Base-by-base conservation (phyloP, 2,888 invertebrate species). In the Synergus laeviventris region DNA sequence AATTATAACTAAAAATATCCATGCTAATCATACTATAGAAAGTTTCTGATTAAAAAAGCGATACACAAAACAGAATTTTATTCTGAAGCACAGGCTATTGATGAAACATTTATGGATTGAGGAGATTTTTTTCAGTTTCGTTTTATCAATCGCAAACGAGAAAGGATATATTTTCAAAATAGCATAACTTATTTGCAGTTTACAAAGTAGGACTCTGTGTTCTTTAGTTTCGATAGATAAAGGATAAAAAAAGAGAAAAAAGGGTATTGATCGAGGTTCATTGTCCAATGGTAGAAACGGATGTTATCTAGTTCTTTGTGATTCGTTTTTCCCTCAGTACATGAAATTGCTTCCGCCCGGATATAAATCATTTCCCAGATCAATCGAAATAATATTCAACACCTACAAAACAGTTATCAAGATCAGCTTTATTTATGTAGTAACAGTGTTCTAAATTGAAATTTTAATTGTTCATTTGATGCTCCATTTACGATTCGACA, bases 291-390 rank as follows among this genome's bases (percentile, higher is more conserved):
- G 24, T n/a, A 18, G 45, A 39, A 12, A 39, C 14, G 7, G 18
- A 64, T 64, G 18, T 38, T 21, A 18, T n/a, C 3, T 9, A 38
- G n/a, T 62, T 62, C 38, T 39, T 38, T 62, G 36, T 39, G 62
- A 62, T 64, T 21, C 21, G 12, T 39, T 42, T 21, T 64, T 64
- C 7, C 14, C 42, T 64, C 64, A 42, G 24, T 1, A 12, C 16
- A 42, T 24, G 38, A 62, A 21, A 64, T 64, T 64, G 39, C 64
- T 64, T 64, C 24, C 64, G 7, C 18, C 21, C 14, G n/a, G 21
- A 21, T 64, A 39, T 39, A 42, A 39, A 64, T 64, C 21, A 14
- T 42, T 64, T n/a, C 42, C 4, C 8, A 1, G 21, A 42, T 64
- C 2, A 7, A 39, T 42, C 14, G 39, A 12, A 42, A 12, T 64